Conservation (phyloP, 2,113 vertebrate genomes). For the Alaudala cheleensis region DNA sequence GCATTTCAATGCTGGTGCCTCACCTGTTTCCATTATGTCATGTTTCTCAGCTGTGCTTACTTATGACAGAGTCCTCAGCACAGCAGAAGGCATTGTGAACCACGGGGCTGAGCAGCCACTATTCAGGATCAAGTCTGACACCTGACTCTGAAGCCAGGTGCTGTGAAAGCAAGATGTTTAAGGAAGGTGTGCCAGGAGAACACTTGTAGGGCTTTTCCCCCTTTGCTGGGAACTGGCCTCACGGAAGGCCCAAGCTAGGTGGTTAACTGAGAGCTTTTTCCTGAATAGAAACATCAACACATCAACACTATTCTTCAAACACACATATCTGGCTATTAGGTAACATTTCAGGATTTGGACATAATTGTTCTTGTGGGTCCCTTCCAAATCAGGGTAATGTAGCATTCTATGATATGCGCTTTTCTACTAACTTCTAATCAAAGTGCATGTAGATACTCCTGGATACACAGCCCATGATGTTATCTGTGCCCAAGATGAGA, state of each 20-base stretch:
- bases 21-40: not conserved
- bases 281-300: not conserved
- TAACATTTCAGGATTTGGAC: not conserved
- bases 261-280: not conserved
- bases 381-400: not conserved
- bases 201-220: not conserved
- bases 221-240: not conserved
- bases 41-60: not conserved
- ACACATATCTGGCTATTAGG: not conserved
- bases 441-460: not conserved
- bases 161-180: not conserved
- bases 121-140: not conserved
- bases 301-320: not conserved
- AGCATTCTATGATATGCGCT: not conserved
- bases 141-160: not conserved
- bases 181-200: not conserved
- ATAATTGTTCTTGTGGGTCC: not conserved
- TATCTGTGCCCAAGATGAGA: not conserved
- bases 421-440: not conserved
- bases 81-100: not conserved
- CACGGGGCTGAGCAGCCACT: not conserved
- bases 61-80: not conserved
- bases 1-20: too few relatives aligned
- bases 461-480: not conserved
- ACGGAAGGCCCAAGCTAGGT: not conserved